A percentile compares a stretch with the other conserved stretches of the same genome.
Evolutionary conservation across 2,113 vertebrate genomes (phyloP).

Genomic region (Acinonyx jubatus): DNA sequence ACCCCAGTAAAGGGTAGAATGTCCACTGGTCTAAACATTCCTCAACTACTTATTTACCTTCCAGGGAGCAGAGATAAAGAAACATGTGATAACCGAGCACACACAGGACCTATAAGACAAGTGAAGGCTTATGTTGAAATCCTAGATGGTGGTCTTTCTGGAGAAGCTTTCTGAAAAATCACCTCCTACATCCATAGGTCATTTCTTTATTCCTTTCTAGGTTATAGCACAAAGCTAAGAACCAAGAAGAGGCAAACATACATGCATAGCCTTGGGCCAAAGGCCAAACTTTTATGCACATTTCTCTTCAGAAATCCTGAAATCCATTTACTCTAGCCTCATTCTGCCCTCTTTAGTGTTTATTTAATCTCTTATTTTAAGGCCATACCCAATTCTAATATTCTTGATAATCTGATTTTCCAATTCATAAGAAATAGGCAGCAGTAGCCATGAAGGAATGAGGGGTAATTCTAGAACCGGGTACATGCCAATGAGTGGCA

Average conservation of each 20-base stretch:
- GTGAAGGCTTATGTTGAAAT: not conserved
- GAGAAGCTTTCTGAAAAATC: not conserved
- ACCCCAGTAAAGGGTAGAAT: not conserved
- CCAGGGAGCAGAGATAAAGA: not conserved
- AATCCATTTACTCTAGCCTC: not conserved
- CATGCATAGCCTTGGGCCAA: not conserved
- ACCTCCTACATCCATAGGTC: not conserved
- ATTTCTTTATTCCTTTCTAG: not conserved
- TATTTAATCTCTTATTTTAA: not conserved
- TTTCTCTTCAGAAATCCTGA: constrained; percentile 8
- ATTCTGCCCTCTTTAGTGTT: not conserved
- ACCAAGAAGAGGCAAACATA: not conserved
- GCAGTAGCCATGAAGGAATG: not conserved
- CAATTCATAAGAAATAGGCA: not conserved
- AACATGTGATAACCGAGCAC: accelerated
- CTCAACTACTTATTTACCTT: not conserved
- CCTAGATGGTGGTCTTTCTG: not conserved
- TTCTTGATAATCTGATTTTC: not conserved
- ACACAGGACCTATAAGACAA: not conserved
- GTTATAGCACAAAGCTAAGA: not conserved
- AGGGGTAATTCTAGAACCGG: not conserved
- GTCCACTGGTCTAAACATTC: not conserved
- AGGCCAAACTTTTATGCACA: not conserved
- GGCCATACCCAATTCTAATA: not conserved
- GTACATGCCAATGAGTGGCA: not conserved